Evolutionary conservation across 2,797 vertebrate genomes (phyloP), one percentile per base, ranked within the genome.

Genomic region (Gymnoscopelus microlampas): DNA sequence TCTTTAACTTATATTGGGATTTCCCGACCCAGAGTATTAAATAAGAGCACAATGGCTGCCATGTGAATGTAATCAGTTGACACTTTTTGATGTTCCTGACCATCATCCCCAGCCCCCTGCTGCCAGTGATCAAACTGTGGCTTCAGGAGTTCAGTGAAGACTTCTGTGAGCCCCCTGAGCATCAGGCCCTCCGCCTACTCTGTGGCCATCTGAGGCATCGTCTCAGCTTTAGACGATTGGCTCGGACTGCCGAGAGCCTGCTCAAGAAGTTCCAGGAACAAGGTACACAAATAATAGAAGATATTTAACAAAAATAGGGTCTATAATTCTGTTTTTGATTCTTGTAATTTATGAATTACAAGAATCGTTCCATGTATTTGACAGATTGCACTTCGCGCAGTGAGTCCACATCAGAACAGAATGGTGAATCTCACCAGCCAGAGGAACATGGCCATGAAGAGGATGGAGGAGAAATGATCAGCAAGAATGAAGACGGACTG

Each of bases 111-210:
- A 94, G 94, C 60, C 60, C 85, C 2, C 78, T 94, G 29, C 68
- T 70, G 5, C 81, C 70, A 0, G 77, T 95, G 60, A 78, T 95
- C 61, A 86, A 56, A 0, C 73, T 90, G 65, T 97, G 96, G 96
- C 80, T 98, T 7, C 91, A 90, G 29, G 92, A 95, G 59, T 91
- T 95, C 74, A 77, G 89, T 0, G 92, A 94, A 64, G 95, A 96
- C 78, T 94, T 97, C 83, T 81, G 88, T 9, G 93, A 96, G 0
- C 91, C 95, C 0, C 94, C 95, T 23, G 74, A 88, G 57, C 90
- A 94, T 81, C 75, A 80, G 14, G 80, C 85, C 56, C 90, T 97
- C 39, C 82, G 81, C n/a, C 82, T 88, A 61, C 49, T 96, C 59
- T 81, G 86, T 23, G 66, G 59, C 14, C 92, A 94, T 76, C 70